Conservation (phyloP, 2,797 vertebrate genomes). For the Ctenosaura bakeri region DNA sequence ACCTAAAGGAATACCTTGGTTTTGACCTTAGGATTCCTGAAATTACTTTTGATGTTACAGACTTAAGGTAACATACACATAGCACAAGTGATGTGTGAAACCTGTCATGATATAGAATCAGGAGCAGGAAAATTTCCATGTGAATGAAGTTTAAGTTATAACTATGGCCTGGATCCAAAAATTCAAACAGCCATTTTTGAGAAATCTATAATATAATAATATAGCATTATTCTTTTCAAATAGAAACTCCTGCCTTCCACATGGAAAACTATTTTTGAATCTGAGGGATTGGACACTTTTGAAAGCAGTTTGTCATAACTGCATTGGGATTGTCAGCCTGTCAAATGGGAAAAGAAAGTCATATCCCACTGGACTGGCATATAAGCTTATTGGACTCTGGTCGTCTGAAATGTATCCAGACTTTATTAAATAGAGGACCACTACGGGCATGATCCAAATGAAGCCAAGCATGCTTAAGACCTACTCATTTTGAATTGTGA, state of each 20-base stretch:
- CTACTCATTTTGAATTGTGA: not conserved
- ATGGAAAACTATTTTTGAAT: not conserved
- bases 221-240: not conserved
- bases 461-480: not conserved
- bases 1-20: not conserved
- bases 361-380: not conserved
- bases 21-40: not conserved
- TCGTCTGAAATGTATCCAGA: not conserved
- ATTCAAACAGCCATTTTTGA: not conserved
- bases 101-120: not conserved
- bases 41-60: not conserved
- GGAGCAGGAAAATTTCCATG: not conserved
- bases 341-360: not conserved
- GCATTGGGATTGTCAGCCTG: not conserved
- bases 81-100: not conserved
- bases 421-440: not conserved
- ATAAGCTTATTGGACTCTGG: not conserved
- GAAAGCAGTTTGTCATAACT: not conserved
- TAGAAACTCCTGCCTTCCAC: not conserved
- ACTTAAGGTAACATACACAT: not conserved
- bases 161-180: not conserved
- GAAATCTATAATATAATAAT: not conserved
- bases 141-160: not conserved
- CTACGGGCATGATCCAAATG: not conserved
- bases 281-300: not conserved